Evolutionary conservation across 2,888 invertebrate species (phyloP).

Genomic region (Tachina lurida): DNA sequence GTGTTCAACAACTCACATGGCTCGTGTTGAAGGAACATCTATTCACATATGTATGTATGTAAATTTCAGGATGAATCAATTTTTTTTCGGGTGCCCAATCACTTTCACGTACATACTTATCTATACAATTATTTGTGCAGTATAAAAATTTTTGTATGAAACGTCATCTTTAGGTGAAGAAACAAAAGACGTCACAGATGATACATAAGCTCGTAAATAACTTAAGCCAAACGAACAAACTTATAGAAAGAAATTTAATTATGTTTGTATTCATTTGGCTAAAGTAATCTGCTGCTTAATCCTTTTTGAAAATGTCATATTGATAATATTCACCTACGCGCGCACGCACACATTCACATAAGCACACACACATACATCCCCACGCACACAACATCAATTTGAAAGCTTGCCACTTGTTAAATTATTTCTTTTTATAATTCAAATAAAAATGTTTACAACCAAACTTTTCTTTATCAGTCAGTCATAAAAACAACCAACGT

Average conservation of each 20-base stretch:
- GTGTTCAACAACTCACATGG: background rate
- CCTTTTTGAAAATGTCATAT: constrained; percentile 20
- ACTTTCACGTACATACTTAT: background rate
- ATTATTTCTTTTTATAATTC: background rate
- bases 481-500: background rate
- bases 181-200: constrained; percentile 70
- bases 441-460: constrained; percentile 3
- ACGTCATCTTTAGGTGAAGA: background rate
- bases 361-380: background rate
- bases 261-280: constrained; percentile 83
- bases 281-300: constrained; percentile 82
- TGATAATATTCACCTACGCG: constrained; percentile 7
- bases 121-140: background rate
- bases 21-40: background rate
- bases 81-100: background rate
- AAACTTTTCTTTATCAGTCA: background rate
- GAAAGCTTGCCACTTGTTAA: background rate
- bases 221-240: constrained; percentile 84
- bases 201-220: constrained; percentile 81
- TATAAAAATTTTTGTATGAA: background rate
- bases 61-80: background rate
- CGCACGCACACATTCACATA: background rate
- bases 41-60: background rate
- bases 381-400: background rate
- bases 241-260: constrained; percentile 75